Evolutionary conservation across 2,797 vertebrate genomes (phyloP).

Genomic region (Ctenopoma multispine): DNA sequence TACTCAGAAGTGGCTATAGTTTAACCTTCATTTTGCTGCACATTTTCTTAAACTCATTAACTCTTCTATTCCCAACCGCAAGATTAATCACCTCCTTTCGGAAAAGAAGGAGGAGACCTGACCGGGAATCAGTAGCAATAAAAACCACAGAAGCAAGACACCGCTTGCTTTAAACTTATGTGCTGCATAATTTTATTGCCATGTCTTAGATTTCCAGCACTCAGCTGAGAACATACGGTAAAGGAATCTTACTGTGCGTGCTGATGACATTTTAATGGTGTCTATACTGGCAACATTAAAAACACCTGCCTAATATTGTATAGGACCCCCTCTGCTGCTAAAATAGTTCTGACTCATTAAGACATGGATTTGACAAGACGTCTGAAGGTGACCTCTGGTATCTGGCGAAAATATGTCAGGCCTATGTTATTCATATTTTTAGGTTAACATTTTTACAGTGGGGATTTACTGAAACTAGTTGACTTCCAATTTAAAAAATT

Average conservation of each 20-base stretch:
- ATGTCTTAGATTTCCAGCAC: slow-evolving; percentile 16
- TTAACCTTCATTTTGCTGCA: slow-evolving; percentile 8
- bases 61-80: slow-evolving; percentile 33
- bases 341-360: not conserved
- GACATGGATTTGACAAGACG: not conserved
- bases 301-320: too few relatives aligned
- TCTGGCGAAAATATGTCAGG: too few relatives aligned
- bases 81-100: slow-evolving; percentile 58
- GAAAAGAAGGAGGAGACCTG: slow-evolving; percentile 46
- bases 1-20: too few relatives aligned
- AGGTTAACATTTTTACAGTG: too few relatives aligned
- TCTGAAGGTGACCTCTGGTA: not conserved
- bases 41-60: slow-evolving; percentile 43
- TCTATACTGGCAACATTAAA: slow-evolving; percentile 7
- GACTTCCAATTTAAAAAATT: too few relatives aligned
- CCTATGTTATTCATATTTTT: too few relatives aligned
- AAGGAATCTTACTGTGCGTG: not conserved
- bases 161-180: slow-evolving; percentile 47
- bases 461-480: not conserved
- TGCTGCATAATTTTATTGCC: slow-evolving; percentile 8
- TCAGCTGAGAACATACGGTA: slow-evolving; percentile 1
- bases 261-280: not conserved
- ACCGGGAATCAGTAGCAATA: slow-evolving; percentile 58
- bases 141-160: slow-evolving; percentile 55
- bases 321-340: too few relatives aligned